These are phyloP conservation scores for Tamandua tetradactyla DNA, from an alignment of 2,797 vertebrate species.

Conservation along the genomic window DNA sequence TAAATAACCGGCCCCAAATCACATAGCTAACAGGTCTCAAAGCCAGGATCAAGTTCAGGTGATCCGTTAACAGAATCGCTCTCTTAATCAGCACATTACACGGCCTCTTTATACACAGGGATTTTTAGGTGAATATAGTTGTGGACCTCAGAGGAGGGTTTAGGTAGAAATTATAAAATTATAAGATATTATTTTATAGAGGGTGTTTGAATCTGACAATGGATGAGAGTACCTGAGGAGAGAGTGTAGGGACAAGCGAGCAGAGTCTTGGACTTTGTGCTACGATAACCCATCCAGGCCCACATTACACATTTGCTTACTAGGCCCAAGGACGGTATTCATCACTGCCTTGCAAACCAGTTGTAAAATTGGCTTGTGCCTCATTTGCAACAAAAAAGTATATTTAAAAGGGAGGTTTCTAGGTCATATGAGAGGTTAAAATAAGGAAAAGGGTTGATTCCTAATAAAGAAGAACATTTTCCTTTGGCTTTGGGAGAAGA, in stretches of 20 bases:
- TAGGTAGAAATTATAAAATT: neutral
- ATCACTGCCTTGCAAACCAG: neutral
- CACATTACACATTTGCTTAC: no score
- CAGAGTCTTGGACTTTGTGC: neutral
- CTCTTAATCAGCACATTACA: neutral
- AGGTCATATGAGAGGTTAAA: neutral
- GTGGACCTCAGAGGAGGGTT: neutral
- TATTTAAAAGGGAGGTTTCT: neutral
- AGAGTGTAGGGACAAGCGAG: neutral
- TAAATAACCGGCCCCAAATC: neutral
- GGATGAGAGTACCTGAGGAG: neutral
- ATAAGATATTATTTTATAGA: neutral
- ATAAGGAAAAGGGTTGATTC: neutral
- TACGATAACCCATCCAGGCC: neutral
- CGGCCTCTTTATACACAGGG: neutral
- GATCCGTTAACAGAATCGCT: neutral
- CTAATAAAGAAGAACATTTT: neutral
- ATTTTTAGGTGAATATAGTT: neutral
- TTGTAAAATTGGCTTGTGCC: neutral
- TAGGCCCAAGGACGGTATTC: neutral
- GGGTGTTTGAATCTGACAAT: neutral
- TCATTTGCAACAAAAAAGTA: neutral
- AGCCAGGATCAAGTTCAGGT: neutral
- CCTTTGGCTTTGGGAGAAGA: neutral
- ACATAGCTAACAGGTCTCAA: neutral